Evolutionary conservation across 2,888 invertebrate species (phyloP).

Genomic region (Diploptera punctata): DNA sequence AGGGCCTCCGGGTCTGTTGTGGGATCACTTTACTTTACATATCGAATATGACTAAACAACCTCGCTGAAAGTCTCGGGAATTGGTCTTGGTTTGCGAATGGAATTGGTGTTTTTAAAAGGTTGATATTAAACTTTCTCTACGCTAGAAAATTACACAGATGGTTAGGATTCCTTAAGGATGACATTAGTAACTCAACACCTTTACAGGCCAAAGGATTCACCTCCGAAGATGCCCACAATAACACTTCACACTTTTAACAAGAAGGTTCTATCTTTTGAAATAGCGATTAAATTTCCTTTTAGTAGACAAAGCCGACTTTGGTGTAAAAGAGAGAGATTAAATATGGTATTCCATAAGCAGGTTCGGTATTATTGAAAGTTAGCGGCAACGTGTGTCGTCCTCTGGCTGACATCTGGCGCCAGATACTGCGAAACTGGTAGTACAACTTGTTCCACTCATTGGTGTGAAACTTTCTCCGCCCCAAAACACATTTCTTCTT

Average conservation of each 20-base stretch:
- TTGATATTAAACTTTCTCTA: no score
- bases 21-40: no score
- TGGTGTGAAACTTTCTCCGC: not conserved
- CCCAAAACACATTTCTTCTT: conserved; percentile 3
- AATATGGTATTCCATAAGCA: no score
- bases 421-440: not conserved
- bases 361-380: not conserved
- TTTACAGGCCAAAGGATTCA: not conserved
- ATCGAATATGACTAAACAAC: no score
- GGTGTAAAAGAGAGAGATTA: not conserved
- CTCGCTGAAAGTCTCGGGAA: no score
- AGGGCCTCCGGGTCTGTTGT: no score
- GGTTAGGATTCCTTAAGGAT: no score
- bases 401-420: not conserved
- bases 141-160: no score
- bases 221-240: not conserved
- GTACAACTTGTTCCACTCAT: not conserved
- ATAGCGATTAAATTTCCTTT: not conserved
- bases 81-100: no score
- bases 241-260: not conserved
- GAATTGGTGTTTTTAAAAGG: no score
- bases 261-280: not conserved
- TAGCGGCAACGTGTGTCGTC: not conserved
- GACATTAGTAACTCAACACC: not conserved
- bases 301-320: not conserved